These are phyloP conservation scores for Scortum barcoo DNA, from an alignment of 2,113 vertebrate species.

Conservation along the genomic window DNA sequence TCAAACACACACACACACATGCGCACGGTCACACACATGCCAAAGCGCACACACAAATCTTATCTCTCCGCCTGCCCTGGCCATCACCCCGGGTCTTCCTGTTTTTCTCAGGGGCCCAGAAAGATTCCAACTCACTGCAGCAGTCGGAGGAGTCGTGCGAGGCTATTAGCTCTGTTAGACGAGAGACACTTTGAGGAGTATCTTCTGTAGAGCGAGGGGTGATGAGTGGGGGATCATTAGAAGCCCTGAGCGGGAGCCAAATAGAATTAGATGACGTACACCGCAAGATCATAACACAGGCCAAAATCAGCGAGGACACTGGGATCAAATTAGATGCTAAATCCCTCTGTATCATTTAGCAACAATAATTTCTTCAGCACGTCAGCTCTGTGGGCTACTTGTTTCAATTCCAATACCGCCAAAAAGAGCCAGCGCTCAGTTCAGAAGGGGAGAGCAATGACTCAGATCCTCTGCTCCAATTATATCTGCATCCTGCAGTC, in stretches of 20 bases:
- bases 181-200: slow-evolving; percentile 60
- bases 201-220: slow-evolving; percentile 54
- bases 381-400: slow-evolving; percentile 72
- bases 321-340: slow-evolving; percentile 72
- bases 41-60: slow-evolving; percentile 64
- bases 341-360: slow-evolving; percentile 70
- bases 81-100: slow-evolving; percentile 72
- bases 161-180: slow-evolving; percentile 44
- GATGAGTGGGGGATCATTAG: slow-evolving; percentile 79
- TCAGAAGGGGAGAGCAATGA: slow-evolving; percentile 74
- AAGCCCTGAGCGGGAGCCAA: slow-evolving; percentile 62
- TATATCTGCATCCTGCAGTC: slow-evolving; percentile 81
- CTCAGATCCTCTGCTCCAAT: slow-evolving; percentile 79
- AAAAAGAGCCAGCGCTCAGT: slow-evolving; percentile 62
- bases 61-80: slow-evolving; percentile 70
- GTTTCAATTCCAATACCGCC: slow-evolving; percentile 64
- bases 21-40: slow-evolving; percentile 21
- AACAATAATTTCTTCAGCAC: slow-evolving; percentile 71
- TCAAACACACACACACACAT: slow-evolving; percentile 24
- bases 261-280: slow-evolving; percentile 73
- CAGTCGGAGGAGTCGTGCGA: slow-evolving; percentile 16
- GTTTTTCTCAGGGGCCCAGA: slow-evolving; percentile 67
- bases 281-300: slow-evolving; percentile 60
- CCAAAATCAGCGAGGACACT: slow-evolving; percentile 66
- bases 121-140: slow-evolving; percentile 45